Evolutionary conservation across 2,113 vertebrate genomes (phyloP).

Genomic region (Ornithorhynchus anatinus): DNA sequence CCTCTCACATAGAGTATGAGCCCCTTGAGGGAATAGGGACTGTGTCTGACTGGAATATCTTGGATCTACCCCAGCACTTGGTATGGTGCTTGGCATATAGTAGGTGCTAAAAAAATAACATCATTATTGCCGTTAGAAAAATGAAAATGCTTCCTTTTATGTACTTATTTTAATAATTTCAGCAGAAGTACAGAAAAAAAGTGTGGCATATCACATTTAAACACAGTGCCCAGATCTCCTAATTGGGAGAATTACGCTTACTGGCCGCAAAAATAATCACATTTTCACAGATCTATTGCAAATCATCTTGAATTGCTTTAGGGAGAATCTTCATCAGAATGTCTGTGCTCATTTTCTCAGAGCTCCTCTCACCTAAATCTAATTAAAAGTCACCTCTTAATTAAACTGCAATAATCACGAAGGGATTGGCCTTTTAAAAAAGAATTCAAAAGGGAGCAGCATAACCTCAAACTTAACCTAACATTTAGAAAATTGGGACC

Average conservation of each 20-base stretch:
- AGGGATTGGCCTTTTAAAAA: background rate
- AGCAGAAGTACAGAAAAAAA: background rate
- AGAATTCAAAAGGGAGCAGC: background rate
- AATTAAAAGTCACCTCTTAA: background rate
- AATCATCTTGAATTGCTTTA: background rate
- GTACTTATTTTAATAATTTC: too few relatives aligned
- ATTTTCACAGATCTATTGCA: background rate
- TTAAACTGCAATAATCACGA: background rate
- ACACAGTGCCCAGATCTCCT: background rate
- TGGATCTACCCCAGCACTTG: too few relatives aligned
- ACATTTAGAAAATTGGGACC: too few relatives aligned
- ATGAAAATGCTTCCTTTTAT: too few relatives aligned
- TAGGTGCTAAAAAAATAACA: too few relatives aligned
- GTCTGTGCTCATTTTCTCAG: background rate
- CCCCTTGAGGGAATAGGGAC: too few relatives aligned
- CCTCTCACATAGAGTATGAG: too few relatives aligned
- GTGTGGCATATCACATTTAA: background rate
- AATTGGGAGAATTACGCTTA: background rate
- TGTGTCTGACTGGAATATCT: too few relatives aligned
- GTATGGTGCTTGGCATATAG: too few relatives aligned
- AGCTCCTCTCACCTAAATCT: background rate
- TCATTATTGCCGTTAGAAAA: too few relatives aligned
- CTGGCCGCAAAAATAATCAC: background rate
- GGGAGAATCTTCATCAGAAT: background rate
- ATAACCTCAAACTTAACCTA: conserved; percentile 4